Evolutionary conservation across 1,140 invertebrate species (phyloP).

Genomic region (Tribolium castaneum): DNA sequence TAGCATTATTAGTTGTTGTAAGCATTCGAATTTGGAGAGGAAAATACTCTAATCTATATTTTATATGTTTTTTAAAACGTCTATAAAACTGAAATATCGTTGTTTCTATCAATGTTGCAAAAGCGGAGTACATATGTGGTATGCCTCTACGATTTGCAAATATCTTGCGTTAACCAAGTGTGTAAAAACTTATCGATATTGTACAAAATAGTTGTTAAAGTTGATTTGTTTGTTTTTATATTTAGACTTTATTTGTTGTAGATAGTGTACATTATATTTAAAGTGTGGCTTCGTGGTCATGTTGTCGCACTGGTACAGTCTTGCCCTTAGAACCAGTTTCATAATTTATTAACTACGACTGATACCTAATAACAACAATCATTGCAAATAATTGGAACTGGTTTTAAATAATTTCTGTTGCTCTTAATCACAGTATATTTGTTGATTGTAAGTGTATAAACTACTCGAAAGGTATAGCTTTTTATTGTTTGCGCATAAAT

Average conservation of each 20-base stretch:
- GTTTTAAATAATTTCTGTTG: not conserved
- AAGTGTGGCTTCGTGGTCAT: not conserved
- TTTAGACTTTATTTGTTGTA: not conserved
- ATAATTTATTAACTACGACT: not conserved
- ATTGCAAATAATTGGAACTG: not conserved
- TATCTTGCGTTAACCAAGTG: not conserved
- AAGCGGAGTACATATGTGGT: not conserved
- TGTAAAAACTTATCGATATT: slow-evolving; percentile 13
- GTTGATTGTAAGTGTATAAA: slow-evolving; percentile 28
- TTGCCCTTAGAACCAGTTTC: not conserved
- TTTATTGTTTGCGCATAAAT: slow-evolving; percentile 22
- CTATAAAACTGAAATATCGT: slow-evolving; percentile 2
- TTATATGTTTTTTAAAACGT: slow-evolving; percentile 18
- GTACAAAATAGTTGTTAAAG: slow-evolving; percentile 7
- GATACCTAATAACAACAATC: slow-evolving; percentile 10
- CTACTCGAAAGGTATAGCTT: not conserved
- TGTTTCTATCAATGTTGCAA: slow-evolving; percentile 29
- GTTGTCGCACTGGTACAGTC: not conserved
- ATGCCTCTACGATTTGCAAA: not conserved
- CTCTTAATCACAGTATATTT: not conserved
- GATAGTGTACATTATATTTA: slow-evolving; percentile 14
- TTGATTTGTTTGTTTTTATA: slow-evolving; percentile 8
- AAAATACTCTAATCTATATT: slow-evolving; percentile 5
- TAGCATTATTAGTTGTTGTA: not conserved
- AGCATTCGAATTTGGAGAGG: not conserved